These are phyloP conservation scores for Drosophila lacicola DNA, from an alignment of 2,888 invertebrate species.

Conservation along the genomic window DNA sequence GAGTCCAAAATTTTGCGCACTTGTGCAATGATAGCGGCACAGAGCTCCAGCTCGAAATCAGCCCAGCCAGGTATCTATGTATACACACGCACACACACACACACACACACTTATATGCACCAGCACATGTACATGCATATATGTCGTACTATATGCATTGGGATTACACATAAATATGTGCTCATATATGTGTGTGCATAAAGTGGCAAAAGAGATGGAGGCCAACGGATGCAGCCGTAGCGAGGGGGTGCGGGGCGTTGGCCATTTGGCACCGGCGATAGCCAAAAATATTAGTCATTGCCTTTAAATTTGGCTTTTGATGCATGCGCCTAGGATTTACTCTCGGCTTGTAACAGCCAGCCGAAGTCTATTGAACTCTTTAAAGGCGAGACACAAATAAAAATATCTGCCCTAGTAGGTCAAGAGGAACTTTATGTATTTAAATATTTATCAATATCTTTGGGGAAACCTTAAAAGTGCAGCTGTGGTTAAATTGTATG, in stretches of 20 bases:
- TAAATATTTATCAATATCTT: no score
- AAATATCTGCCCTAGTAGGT: no score
- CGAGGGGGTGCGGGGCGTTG: slow-evolving; percentile 34
- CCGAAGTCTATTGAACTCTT: slow-evolving; percentile 44
- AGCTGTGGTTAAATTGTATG: no score
- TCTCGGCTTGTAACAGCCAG: not conserved
- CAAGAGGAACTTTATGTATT: no score
- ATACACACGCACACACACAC: slow-evolving; percentile 27
- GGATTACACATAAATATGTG: slow-evolving; percentile 20
- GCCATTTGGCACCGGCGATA: slow-evolving; percentile 73
- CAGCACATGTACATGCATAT: slow-evolving; percentile 16
- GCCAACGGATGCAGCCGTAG: slow-evolving; percentile 19
- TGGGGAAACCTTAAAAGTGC: no score
- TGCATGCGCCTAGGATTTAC: slow-evolving; percentile 45
- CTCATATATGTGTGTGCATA: slow-evolving; percentile 28
- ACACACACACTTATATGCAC: not conserved
- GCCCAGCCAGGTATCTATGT: slow-evolving; percentile 59
- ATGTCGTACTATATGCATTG: slow-evolving; percentile 20
- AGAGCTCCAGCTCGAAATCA: slow-evolving; percentile 36
- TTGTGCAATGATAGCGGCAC: slow-evolving; percentile 76
- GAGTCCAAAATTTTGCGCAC: slow-evolving; percentile 82
- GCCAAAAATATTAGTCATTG: slow-evolving; percentile 77
- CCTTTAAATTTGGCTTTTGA: slow-evolving; percentile 73
- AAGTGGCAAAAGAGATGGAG: slow-evolving; percentile 12
- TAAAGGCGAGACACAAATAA: slow-evolving; percentile 2